Base-by-base conservation (phyloP, 2,113 vertebrate genomes). In the Puma concolor region DNA sequence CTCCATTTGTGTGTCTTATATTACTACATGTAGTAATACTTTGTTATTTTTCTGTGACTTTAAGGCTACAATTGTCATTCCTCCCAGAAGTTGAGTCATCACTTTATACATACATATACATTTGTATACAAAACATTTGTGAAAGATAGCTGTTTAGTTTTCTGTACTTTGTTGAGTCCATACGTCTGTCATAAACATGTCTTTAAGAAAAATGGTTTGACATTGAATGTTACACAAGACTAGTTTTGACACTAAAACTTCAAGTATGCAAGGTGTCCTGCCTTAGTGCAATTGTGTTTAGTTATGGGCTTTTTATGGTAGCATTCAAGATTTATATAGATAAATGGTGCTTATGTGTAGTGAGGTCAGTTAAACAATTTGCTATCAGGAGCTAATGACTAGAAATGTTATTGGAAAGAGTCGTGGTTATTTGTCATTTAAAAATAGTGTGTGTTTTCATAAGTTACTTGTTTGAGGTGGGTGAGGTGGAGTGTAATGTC, bases 161-260 rank as follows among this genome's bases (percentile, higher is more conserved):
- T 88, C 44, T 79, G 4, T 91, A 79, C 54, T 71, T 90, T 82
- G n/a, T 89, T 91, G 77, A 79, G 81, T 94, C 91, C 29, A 60
- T 67, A 44, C 8, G 67, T 95, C 48, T 29, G 44, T 83, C 17
- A 27, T 69, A 60, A 89, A 84, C 29, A 64, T 2, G 14, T 93
- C n/a, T 92, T 86, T 76, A 82, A 91, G 64, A 66, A 82, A 90
- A 87, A 48, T 90, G 67, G 23, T 77, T 87, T 91, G 29, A 63
- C 88, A 63, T 25, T 69, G 50, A 64, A 36, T 91, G 44, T 91
- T 80, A 36, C 19, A 31, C 16, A 82, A 91, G 52, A 95, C 27
- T 60, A 63, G 69, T 77, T 93, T 76, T 92, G 41, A 48, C 69
- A n/a, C 31, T 88, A 88, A 83, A 87, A 85, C 41, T 85, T 83